Evolutionary conservation across 2,113 vertebrate species (phyloP).

Genomic region (Telmatochromis bifrenatus): DNA sequence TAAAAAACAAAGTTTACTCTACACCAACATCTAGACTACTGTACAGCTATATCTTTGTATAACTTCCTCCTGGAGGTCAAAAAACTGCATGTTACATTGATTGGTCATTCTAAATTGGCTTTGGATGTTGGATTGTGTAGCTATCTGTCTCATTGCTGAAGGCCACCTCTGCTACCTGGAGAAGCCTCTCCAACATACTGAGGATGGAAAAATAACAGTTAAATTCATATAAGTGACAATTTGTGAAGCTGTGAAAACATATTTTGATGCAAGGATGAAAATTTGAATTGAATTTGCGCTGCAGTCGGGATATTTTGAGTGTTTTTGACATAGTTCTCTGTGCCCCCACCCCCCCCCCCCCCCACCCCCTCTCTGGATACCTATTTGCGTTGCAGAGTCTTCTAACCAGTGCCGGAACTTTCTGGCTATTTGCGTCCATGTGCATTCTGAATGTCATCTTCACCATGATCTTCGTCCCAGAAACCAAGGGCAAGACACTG

Average conservation of each 20-base stretch:
- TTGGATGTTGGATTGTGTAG: neutral
- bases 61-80: neutral
- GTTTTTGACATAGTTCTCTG: neutral
- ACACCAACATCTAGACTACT: neutral
- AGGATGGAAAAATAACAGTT: neutral
- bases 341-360: fast-evolving
- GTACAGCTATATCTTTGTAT: fast-evolving
- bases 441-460: slow-evolving; percentile 78
- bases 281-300: neutral
- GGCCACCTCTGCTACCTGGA: neutral
- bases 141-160: neutral
- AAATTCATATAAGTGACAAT: neutral
- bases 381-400: slow-evolving; percentile 49
- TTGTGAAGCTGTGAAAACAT: neutral
- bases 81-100: neutral
- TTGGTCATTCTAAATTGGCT: neutral
- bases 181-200: neutral
- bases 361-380: neutral
- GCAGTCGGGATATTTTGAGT: neutral
- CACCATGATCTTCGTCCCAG: slow-evolving; percentile 78
- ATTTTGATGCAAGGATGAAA: neutral
- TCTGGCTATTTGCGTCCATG: slow-evolving; percentile 84
- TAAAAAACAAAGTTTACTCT: neutral
- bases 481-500: slow-evolving; percentile 88
- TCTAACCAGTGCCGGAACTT: slow-evolving; percentile 80